Percentiles rank a stretch among this genome's conserved stretches.
These are phyloP conservation scores for Mesitornis unicolor DNA, from an alignment of 2,113 vertebrate genomes.

Conservation along the genomic window DNA sequence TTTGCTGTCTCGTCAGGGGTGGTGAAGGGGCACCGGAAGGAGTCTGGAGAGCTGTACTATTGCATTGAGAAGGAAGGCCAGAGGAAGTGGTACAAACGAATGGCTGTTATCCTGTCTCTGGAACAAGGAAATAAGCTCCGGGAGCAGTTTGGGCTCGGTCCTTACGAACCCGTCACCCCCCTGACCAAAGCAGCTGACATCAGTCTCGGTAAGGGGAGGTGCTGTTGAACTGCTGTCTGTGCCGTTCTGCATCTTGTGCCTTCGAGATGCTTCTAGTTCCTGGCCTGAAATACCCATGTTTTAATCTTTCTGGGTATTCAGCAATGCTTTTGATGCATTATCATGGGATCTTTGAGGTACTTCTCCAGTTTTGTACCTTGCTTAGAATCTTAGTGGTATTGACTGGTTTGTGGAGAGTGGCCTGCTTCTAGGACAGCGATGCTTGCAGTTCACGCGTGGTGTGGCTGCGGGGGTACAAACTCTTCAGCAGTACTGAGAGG, in stretches of 20 bases:
- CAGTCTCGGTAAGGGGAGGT: constrained; percentile 84
- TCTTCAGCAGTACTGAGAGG: not conserved
- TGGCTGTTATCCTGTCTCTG: constrained; percentile 89
- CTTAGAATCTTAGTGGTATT: not conserved
- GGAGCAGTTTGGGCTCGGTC: constrained; percentile 92
- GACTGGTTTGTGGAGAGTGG: not conserved
- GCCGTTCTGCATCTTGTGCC: not conserved
- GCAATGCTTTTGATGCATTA: not conserved
- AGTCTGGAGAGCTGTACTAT: constrained; percentile 88
- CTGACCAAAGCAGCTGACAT: constrained; percentile 94
- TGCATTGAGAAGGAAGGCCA: constrained; percentile 91
- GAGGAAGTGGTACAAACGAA: constrained; percentile 89
- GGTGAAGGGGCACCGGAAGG: constrained; percentile 86
- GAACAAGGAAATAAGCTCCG: constrained; percentile 92
- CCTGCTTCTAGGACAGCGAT: not conserved
- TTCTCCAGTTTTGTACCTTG: not conserved
- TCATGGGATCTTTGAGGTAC: not conserved
- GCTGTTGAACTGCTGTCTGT: not conserved
- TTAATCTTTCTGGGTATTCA: not conserved
- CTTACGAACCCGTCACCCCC: constrained; percentile 85
- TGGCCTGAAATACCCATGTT: not conserved
- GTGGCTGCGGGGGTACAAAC: not conserved
- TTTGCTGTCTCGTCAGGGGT: constrained; percentile 75
- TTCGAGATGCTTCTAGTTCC: not conserved
- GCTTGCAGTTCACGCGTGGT: not conserved